These are phyloP conservation scores for Spinus pinus DNA, from an alignment of 2,797 vertebrate genomes.

Conservation along the genomic window DNA sequence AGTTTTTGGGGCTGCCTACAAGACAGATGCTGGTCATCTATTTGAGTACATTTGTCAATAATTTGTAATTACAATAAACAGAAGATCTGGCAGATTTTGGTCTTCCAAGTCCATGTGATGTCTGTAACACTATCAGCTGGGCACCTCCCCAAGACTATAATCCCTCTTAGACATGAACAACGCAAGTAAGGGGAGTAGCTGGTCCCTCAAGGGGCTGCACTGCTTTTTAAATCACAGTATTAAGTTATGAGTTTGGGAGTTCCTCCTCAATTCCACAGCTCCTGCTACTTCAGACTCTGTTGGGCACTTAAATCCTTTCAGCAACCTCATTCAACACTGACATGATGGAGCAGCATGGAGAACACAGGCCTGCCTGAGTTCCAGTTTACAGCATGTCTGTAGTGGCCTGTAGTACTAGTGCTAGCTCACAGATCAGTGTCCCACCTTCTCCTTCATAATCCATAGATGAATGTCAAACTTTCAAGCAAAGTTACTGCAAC, in stretches of 20 bases:
- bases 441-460: neutral
- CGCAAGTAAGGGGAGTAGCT: rapidly evolving
- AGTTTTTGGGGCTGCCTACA: neutral
- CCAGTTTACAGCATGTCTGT: neutral
- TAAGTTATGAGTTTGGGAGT: neutral
- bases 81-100: neutral
- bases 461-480: neutral
- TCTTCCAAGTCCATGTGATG: neutral
- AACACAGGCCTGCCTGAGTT: neutral
- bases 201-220: rapidly evolving
- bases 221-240: neutral
- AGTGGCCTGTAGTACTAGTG: rapidly evolving
- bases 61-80: neutral
- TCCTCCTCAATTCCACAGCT: neutral
- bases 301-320: neutral
- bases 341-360: neutral
- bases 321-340: neutral
- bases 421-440: neutral
- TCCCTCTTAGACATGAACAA: neutral
- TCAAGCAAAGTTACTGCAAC: neutral
- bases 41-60: neutral
- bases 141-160: neutral
- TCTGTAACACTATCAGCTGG: neutral
- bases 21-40: neutral
- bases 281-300: neutral